Evolutionary conservation across 2,113 vertebrate species (phyloP), one percentile per base, ranked within the genome.

Genomic region (Varanus komodoensis): DNA sequence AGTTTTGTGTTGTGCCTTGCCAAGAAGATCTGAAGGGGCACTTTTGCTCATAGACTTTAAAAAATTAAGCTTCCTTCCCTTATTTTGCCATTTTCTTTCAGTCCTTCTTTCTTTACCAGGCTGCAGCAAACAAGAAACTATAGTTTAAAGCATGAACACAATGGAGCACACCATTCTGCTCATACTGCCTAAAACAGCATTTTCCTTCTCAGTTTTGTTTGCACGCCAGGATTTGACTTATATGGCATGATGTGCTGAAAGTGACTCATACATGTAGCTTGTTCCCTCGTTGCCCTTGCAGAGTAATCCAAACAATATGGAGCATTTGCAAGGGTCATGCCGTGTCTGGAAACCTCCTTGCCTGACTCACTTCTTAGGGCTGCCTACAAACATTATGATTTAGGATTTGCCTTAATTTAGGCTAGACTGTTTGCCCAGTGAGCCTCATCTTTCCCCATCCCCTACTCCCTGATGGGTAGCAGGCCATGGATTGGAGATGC

Each of bases 11-110:
- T 87, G 83, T 93, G 54, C 0, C 89, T 50, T 8, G 14, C 84
- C 38, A 84, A 82, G 87, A 64, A 81, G 90, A 90, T 89, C 34
- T 93, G n/a, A 48, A 38, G 8, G 48, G 61, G 11, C n/a, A 27
- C 84, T 29, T 74, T 91, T 86, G 9, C 29, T 69, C 0, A 1
- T 57, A 15, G 61, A 9, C 74, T n/a, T 44, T 54, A 25, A 44
- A 25, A 44, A 21, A 64, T 82, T 84, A 54, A 57, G 84, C 61
- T 93, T 87, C 87, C 8, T 64, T 68, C 48, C 44, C 80, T 50
- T 25, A 84, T 67, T 89, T 57, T 50, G 75, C 17, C 25, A 67
- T 73, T 78, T 82, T 90, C 23, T 19, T 14, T 3, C 0, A 0
- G 0, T 89, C 1, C 0, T 82, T 89, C 90, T 91, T 78, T 89